Base-by-base conservation (phyloP, 2,888 invertebrate genomes). In the Rhingia campestris region DNA sequence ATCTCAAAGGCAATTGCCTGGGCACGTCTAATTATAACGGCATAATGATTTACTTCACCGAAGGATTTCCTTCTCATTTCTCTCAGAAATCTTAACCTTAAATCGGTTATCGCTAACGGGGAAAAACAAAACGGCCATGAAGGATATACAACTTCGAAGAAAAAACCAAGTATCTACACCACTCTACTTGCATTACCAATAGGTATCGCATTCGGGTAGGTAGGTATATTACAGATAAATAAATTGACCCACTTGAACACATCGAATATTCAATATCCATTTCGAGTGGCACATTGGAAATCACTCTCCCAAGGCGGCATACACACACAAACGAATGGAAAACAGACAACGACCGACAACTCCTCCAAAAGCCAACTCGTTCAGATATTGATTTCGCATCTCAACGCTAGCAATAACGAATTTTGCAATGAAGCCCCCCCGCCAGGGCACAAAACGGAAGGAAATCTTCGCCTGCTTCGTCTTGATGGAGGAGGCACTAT, bases 191-290 rank as follows among this genome's bases (percentile, higher is more conserved):
- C 22, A 22, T 22, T 22, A 45, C 12, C 45, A 22, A 9, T 30
- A 9, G 22, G 49, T 49, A n/a, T 30, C 22, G 4, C 4, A 41
- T 41, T 7, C 9, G 12, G n/a, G 7, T 41, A 9, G 39, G 6
- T 2, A 22, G 22, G 37, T 43, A 35, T 69, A 61, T 76, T 72
- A 63, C 41, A 3, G 10, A 39, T n/a, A 77, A 76, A 69, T 74
- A 74, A 74, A 69, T 77, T 82, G 82, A 82, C 77, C 82, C 73
- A 77, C 73, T 77, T 69, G 73, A 82, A 69, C 73, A 69, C 72
- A 66, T 69, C 61, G 73, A 82, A 77, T 77, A 82, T 73, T 73
- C 72, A 56, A 73, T 73, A 73, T 73, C 72, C 61, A 73, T 73
- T 77, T 37, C 51, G 56, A 73, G 33, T 75, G 63, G 39, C 45